A percentile compares a stretch with the other conserved stretches of the same genome.
These are phyloP conservation scores for Drosophila nr. medialis DNA, from an alignment of 2,888 invertebrate species.

Conservation along the genomic window DNA sequence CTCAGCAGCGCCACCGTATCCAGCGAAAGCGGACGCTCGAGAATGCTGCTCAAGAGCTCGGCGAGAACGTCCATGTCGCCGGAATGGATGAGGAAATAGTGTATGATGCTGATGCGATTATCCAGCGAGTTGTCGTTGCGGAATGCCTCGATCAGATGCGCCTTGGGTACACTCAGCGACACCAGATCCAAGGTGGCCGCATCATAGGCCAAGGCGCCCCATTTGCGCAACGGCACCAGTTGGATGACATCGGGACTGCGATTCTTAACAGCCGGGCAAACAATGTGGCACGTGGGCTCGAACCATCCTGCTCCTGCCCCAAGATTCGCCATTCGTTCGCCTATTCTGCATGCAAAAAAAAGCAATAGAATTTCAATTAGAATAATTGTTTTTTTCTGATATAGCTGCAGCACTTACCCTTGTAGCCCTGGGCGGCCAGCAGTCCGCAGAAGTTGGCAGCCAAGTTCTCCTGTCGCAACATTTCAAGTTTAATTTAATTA, in stretches of 20 bases:
- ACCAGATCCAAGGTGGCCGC: slow-evolving; percentile 90
- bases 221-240: slow-evolving; percentile 87
- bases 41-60: slow-evolving; percentile 88
- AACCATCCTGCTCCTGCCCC: slow-evolving; percentile 92
- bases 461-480: slow-evolving; percentile 84
- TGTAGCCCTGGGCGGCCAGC: slow-evolving; percentile 81
- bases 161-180: slow-evolving; percentile 88
- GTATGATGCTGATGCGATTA: slow-evolving; percentile 92
- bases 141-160: slow-evolving; percentile 89
- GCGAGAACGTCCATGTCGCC: slow-evolving; percentile 90
- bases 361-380: neutral
- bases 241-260: slow-evolving; percentile 85
- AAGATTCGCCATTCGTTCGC: slow-evolving; percentile 92
- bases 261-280: slow-evolving; percentile 87
- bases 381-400: neutral
- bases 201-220: slow-evolving; percentile 86
- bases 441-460: slow-evolving; percentile 85
- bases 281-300: slow-evolving; percentile 93
- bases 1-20: slow-evolving; percentile 88
- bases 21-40: slow-evolving; percentile 87
- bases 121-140: slow-evolving; percentile 88
- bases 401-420: slow-evolving; percentile 63
- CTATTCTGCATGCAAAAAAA: slow-evolving; percentile 88
- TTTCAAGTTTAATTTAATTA: slow-evolving; percentile 62
- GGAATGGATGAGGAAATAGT: slow-evolving; percentile 92